These are phyloP conservation scores for Gortyna flavago DNA, from an alignment of 2,888 invertebrate genomes.

Conservation along the genomic window DNA sequence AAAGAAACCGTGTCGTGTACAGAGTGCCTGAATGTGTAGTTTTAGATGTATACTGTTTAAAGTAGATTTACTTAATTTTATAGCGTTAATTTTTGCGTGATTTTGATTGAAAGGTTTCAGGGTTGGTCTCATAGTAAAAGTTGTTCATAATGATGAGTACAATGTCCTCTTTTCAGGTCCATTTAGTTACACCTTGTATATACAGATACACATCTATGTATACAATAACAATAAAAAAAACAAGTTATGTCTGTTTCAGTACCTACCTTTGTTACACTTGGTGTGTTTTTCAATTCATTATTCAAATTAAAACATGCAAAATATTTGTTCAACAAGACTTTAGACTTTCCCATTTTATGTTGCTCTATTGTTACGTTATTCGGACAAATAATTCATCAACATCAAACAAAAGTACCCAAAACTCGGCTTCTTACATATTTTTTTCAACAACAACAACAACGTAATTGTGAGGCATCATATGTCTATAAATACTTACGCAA, in stretches of 20 bases:
- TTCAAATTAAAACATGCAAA: background rate
- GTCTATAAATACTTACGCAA: conserved; percentile 29
- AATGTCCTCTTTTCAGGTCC: too few species aligned
- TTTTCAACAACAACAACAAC: conserved; percentile 37
- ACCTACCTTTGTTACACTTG: background rate
- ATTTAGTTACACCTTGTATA: too few species aligned
- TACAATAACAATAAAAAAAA: background rate
- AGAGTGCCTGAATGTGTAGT: background rate
- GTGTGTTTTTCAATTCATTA: background rate
- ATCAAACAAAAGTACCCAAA: conserved; percentile 28
- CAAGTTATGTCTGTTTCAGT: background rate
- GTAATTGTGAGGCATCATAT: conserved; percentile 22
- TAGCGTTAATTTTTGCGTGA: background rate
- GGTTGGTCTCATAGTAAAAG: too few species aligned
- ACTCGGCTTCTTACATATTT: conserved; percentile 22
- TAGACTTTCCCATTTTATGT: conserved; percentile 22
- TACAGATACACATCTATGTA: too few species aligned
- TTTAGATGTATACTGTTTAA: background rate
- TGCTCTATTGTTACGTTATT: conserved; percentile 29
- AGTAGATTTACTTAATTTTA: background rate
- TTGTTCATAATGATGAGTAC: too few species aligned
- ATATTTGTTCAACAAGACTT: background rate
- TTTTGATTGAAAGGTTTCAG: conserved; percentile 4
- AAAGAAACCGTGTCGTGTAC: too few species aligned
- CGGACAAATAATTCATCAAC: conserved; percentile 40